Evolutionary conservation across 2,113 vertebrate genomes (phyloP).

Genomic region (Ceyx margarethae): DNA sequence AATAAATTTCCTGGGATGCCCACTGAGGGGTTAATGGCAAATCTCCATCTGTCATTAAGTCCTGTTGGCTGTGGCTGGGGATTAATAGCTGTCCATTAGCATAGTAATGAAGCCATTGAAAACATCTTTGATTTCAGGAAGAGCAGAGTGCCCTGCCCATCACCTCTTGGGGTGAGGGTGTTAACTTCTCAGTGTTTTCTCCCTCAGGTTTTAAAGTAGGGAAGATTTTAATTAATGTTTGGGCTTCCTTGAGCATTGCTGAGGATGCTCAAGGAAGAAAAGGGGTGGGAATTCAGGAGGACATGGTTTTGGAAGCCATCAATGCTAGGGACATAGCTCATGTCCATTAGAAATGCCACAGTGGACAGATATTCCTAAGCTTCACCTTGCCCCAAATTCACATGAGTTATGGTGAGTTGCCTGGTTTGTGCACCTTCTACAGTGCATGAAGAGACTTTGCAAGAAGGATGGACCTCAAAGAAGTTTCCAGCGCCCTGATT

Average conservation of each 20-base stretch:
- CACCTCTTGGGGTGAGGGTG: not conserved
- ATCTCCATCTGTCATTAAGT: not conserved
- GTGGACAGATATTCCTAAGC: not conserved
- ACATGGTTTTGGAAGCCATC: not conserved
- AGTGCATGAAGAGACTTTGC: not conserved
- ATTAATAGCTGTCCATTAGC: not conserved
- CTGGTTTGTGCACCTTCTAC: not conserved
- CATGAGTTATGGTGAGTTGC: not conserved
- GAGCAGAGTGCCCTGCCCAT: not conserved
- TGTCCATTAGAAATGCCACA: not conserved
- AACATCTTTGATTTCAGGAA: not conserved
- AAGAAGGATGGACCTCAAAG: not conserved
- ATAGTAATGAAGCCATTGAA: not conserved
- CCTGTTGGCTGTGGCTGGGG: not conserved
- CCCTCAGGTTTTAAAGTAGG: not conserved
- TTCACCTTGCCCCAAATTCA: not conserved
- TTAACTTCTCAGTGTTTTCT: not conserved
- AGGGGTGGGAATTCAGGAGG: not conserved
- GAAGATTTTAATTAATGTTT: not conserved
- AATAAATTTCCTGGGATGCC: not conserved
- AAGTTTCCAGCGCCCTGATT: not conserved
- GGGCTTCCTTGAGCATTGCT: not conserved
- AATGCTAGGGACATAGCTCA: not conserved
- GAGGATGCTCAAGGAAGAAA: not conserved
- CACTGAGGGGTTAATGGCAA: not conserved